phyloP scores from a whole-genome alignment of 2,888 invertebrate species.

The Mylabris sibirica region DNA sequence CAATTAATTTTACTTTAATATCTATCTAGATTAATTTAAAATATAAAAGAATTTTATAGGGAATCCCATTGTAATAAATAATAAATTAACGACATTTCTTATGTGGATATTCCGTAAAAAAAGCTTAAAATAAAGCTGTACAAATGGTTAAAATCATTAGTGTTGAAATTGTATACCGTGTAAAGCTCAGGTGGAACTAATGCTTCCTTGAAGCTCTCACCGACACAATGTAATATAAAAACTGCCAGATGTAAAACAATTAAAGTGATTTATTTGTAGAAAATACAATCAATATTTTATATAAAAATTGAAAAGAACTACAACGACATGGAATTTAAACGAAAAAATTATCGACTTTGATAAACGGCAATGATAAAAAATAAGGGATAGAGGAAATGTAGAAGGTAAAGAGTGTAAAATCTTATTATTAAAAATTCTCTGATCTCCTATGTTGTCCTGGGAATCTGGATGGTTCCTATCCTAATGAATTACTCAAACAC shows the following conservation, averaged over 20 bases:
- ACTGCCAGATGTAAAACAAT: not conserved
- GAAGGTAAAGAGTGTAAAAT: not conserved
- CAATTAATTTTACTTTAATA: not conserved
- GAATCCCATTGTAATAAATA: not conserved
- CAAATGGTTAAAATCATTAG: not conserved
- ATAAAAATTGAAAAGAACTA: no score
- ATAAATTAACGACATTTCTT: not conserved
- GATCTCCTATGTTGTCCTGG: not conserved
- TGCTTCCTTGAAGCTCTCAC: not conserved
- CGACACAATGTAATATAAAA: not conserved
- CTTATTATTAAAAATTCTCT: not conserved
- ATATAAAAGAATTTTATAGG: not conserved
- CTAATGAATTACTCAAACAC: conserved; percentile 13
- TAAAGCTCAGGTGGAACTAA: conserved; percentile 4
- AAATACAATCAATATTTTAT: not conserved
- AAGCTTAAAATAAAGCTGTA: not conserved
- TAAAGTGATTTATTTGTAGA: not conserved
- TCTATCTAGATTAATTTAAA: no score
- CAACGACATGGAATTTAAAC: not conserved
- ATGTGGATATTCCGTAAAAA: not conserved
- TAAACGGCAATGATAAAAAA: no score
- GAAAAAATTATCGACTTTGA: not conserved
- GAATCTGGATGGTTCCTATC: not conserved
- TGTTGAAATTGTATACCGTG: not conserved
- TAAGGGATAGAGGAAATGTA: not conserved